A percentile compares a stretch with the other conserved stretches of the same genome.
Evolutionary conservation across 1,140 invertebrate species (phyloP).

Genomic region (Drosophila kanapiae): DNA sequence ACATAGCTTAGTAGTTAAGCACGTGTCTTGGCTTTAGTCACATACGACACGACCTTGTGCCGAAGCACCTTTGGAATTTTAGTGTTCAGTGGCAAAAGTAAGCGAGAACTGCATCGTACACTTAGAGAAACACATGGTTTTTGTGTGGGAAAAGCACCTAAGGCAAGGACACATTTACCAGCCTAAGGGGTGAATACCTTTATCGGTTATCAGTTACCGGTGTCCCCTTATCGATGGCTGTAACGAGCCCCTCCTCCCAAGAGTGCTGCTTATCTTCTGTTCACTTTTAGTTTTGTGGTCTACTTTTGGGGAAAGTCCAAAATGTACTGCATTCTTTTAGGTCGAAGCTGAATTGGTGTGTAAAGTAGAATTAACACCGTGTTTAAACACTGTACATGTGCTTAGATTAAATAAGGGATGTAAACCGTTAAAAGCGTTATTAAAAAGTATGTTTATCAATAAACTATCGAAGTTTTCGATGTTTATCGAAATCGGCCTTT

Average conservation of each 20-base stretch:
- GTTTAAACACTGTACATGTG: background rate
- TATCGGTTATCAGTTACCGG: background rate
- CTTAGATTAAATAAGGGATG: background rate
- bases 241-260: slow-evolving; percentile 28
- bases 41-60: slow-evolving; percentile 36
- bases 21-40: slow-evolving; percentile 29
- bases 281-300: background rate
- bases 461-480: no score
- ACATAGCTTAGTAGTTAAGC: slow-evolving; percentile 26
- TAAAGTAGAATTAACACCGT: slow-evolving; percentile 10
- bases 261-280: background rate
- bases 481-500: no score
- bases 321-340: slow-evolving; percentile 36
- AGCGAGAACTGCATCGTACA: slow-evolving; percentile 1
- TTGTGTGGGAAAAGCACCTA: no score
- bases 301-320: background rate
- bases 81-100: background rate
- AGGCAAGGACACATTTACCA: slow-evolving; percentile 3
- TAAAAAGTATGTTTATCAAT: background rate
- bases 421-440: background rate
- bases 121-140: background rate
- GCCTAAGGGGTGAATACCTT: background rate
- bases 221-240: slow-evolving; percentile 8
- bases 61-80: slow-evolving; percentile 30
- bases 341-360: background rate